These are phyloP conservation scores for Sturnira hondurensis DNA, from an alignment of 2,113 vertebrate genomes.

Conservation along the genomic window DNA sequence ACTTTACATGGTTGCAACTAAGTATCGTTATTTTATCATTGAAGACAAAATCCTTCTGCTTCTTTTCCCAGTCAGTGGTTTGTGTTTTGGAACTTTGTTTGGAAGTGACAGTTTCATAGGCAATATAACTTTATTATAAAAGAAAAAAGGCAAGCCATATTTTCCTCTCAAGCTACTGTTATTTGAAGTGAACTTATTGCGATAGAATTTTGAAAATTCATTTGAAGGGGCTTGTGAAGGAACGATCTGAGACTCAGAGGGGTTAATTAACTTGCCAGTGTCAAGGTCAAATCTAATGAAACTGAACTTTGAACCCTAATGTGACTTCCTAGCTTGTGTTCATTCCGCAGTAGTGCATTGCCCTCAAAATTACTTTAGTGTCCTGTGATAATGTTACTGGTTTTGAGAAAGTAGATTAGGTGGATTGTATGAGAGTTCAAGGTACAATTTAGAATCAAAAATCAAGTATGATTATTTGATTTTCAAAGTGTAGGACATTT, in stretches of 20 bases:
- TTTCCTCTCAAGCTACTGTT: neutral
- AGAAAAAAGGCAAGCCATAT: neutral
- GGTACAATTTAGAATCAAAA: slow-evolving; percentile 23
- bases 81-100: slow-evolving; percentile 16
- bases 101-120: neutral
- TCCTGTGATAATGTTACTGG: neutral
- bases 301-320: neutral
- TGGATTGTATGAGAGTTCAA: neutral
- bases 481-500: neutral
- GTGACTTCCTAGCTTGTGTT: neutral
- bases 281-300: neutral
- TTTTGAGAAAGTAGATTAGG: slow-evolving; percentile 51
- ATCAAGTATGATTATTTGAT: neutral
- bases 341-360: neutral
- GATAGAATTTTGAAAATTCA: neutral
- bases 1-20: neutral
- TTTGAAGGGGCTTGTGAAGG: neutral
- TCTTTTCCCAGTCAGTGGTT: neutral
- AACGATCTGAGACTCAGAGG: neutral
- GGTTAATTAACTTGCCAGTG: neutral
- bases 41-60: neutral
- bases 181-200: neutral
- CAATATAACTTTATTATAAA: neutral
- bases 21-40: neutral
- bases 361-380: slow-evolving; percentile 20